Conservation (phyloP, 2,113 vertebrate genomes). For the Poecilia latipinna region DNA sequence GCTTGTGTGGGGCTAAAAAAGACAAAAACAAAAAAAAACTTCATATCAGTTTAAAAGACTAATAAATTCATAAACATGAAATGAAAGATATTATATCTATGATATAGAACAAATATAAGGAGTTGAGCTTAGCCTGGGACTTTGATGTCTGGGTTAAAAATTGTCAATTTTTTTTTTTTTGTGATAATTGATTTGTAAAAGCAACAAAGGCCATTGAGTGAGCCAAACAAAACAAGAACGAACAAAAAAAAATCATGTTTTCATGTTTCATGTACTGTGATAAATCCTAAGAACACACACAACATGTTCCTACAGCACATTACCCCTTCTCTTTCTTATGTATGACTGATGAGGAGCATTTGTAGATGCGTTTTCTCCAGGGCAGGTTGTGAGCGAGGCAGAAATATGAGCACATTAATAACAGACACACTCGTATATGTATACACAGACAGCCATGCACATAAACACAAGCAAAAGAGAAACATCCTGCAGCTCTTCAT, state of each 20-base stretch:
- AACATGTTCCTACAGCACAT: neutral
- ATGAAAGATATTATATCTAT: too few species aligned
- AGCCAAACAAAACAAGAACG: neutral
- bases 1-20: too few species aligned
- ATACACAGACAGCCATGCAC: slow-evolving; percentile 10
- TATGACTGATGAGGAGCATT: slow-evolving; percentile 47
- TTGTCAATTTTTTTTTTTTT: too few species aligned
- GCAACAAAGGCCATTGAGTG: neutral
- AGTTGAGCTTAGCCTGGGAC: too few species aligned
- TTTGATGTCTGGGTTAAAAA: too few species aligned
- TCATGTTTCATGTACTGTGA: neutral
- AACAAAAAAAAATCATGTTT: neutral
- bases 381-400: slow-evolving; percentile 26
- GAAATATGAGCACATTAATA: slow-evolving; percentile 52
- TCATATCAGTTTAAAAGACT: too few species aligned
- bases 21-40: too few species aligned
- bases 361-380: slow-evolving; percentile 20
- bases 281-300: neutral
- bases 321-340: neutral
- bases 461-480: neutral
- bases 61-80: too few species aligned
- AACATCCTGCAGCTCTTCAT: slow-evolving; percentile 6
- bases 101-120: too few species aligned
- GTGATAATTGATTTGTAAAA: too few species aligned
- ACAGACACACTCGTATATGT: slow-evolving; percentile 7